Evolutionary conservation across 1,140 invertebrate species (phyloP), one percentile per base, ranked within the genome.

Genomic region (Caenorhabditis inopinata): DNA sequence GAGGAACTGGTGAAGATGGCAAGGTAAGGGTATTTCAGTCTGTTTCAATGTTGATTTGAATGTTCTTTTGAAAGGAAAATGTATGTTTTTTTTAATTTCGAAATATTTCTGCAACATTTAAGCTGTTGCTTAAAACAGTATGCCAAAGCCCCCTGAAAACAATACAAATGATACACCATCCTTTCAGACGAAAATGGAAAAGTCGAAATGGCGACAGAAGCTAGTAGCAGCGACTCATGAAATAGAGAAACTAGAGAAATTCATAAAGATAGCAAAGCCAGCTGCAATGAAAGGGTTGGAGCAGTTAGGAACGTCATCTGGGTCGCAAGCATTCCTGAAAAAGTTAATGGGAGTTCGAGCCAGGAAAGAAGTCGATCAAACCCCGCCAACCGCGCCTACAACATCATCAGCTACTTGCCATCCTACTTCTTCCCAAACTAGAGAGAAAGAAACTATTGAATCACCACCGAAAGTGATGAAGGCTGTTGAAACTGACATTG

Each of bases 211-310:
- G 42, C 48, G 74, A n/a, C 80, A 81, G 53, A 58, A 58, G 25
- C 21, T 83, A 25, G 82, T 83, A 1, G 29, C 29, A n/a, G 38
- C 79, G 18, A 83, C 51, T 16, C 80, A 83, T 18, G 82, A 83
- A 25, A 47, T 76, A 1, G 53, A 84, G 21, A 81, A 47, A 27
- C 78, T 84, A 9, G 82, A 78, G 27, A 84, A 84, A 35, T 38
- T 84, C n/a, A 49, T 84, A 7, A 83, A 80, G 32, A 84, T 84
- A 11, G 68, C 74, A 21, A 83, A 74, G 21, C 82, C 80, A 4
- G 80, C 79, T 2, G 62, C 38, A 14, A 35, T 83, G n/a, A 76
- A 76, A 27, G 80, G 23, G 14, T 9, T 68, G 29, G 42, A 58
- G 18, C 32, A 32, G 18, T n/a, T 73, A 9, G 53, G 18, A 18